Evolutionary conservation across 2,113 vertebrate species (phyloP).

Genomic region (Hiodon tergisus): DNA sequence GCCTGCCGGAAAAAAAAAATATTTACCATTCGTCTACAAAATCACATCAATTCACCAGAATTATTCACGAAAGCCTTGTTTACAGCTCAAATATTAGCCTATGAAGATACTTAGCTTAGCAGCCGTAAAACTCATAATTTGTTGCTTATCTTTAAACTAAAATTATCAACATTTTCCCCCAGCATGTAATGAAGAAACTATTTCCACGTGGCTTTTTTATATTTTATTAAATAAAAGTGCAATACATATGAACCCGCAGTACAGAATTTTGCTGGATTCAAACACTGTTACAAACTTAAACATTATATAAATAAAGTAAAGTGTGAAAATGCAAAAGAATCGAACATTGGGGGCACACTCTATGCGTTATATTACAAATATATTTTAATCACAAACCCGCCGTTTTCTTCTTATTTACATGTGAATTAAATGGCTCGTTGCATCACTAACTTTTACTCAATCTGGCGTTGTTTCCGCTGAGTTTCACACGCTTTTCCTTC

Average conservation of each 20-base stretch:
- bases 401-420: constrained; percentile 42
- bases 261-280: constrained; percentile 64
- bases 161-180: not conserved
- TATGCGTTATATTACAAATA: constrained; percentile 75
- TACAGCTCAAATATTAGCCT: too few relatives aligned
- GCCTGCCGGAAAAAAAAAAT: too few relatives aligned
- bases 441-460: constrained; percentile 11
- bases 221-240: constrained; percentile 94
- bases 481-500: not conserved
- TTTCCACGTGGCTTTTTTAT: constrained; percentile 60
- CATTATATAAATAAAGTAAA: constrained; percentile 82
- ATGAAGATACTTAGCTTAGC: too few relatives aligned
- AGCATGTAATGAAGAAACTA: constrained; percentile 24
- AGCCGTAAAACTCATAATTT: too few relatives aligned
- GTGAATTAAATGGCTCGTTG: constrained; percentile 27
- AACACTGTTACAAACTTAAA: constrained; percentile 72
- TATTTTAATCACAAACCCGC: constrained; percentile 33
- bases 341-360: constrained; percentile 63
- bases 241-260: constrained; percentile 80
- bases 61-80: too few relatives aligned
- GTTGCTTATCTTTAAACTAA: too few relatives aligned
- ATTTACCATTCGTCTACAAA: too few relatives aligned
- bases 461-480: constrained; percentile 7
- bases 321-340: constrained; percentile 59
- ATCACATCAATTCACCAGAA: too few relatives aligned